These are phyloP conservation scores for Globia sparganii DNA, from an alignment of 2,888 invertebrate genomes.

Conservation along the genomic window DNA sequence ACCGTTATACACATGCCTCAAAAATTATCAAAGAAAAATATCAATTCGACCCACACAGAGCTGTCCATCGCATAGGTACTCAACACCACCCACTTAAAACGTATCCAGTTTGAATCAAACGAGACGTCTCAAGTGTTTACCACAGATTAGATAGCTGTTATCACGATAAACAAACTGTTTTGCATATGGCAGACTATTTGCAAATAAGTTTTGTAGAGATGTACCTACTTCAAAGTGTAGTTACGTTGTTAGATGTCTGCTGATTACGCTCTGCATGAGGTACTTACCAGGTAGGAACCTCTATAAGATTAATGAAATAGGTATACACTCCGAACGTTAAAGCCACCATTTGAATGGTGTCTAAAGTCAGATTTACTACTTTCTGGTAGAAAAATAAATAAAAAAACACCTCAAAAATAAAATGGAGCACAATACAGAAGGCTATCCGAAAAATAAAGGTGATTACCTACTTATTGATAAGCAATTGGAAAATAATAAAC, in stretches of 20 bases:
- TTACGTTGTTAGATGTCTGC: neutral
- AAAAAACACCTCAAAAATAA: neutral
- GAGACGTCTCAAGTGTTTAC: slow-evolving; percentile 43
- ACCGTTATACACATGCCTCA: neutral
- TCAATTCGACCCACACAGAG: slow-evolving; percentile 5
- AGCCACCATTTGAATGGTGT: neutral
- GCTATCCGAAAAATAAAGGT: neutral
- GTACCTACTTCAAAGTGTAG: neutral
- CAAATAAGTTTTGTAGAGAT: slow-evolving; percentile 21
- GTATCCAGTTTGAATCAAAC: slow-evolving; percentile 23
- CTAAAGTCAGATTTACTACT: neutral
- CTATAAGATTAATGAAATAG: neutral
- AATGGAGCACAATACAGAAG: neutral
- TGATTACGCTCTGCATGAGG: neutral
- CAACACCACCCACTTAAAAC: slow-evolving; percentile 10
- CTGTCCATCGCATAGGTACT: slow-evolving; percentile 3
- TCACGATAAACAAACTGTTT: slow-evolving; percentile 39
- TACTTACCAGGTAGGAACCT: neutral
- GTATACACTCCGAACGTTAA: neutral
- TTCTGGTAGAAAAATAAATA: neutral
- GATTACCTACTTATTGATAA: neutral
- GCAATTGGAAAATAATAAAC: neutral
- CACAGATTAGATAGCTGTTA: slow-evolving; percentile 46
- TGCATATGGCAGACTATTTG: slow-evolving; percentile 44
- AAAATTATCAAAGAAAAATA: slow-evolving; percentile 3